Evolutionary conservation across 2,113 vertebrate genomes (phyloP), one percentile per base, ranked within the genome.

Genomic region (Sylvietta virens): DNA sequence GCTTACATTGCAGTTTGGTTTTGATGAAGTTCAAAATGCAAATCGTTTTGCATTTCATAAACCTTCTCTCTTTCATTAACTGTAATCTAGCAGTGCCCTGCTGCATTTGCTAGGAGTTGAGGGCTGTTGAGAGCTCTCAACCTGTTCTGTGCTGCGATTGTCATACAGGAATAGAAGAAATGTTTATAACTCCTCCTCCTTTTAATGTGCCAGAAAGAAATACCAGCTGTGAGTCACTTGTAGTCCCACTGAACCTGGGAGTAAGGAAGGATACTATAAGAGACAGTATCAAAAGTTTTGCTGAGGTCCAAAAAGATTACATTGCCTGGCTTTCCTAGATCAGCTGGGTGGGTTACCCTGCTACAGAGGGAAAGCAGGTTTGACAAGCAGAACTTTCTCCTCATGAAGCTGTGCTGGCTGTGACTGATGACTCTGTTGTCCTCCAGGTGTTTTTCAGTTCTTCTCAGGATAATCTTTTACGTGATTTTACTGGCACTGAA

Each of bases 341-440:
- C 37, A 86, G 6, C 11, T 26, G 5, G 26, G 11, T 67, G 21
- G 21, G 37, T 58, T 77, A 44, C 31, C 11, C 37, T 51, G 21
- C 42, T 37, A 18, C 4, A 51, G 72, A 33, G 44, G 18, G 53
- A 51, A 27, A 15, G 33, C 26, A 33, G 31, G 11, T 33, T 58
- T 67, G 53, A 44, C 5, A 51, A 50, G 37, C 17, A 37, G 27
- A 66, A 42, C 51, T 50, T 76, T 31, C 61, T 65, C 26, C 51
- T 35, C 11, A 5, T 76, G 35, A 57, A 31, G 71, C 31, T 24
- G 9, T 26, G 42, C 61, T 76, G 42, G 19, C 35, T 65, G 15
- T 48, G 19, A 33, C 28, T 0, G 0, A 33, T 45, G 33, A 45
- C 14, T 62, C 5, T 0, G 0, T 48, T 74, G 50, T 4, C 24